phyloP scores from a whole-genome alignment of 2,797 vertebrate species.

The Poecile montanus region DNA sequence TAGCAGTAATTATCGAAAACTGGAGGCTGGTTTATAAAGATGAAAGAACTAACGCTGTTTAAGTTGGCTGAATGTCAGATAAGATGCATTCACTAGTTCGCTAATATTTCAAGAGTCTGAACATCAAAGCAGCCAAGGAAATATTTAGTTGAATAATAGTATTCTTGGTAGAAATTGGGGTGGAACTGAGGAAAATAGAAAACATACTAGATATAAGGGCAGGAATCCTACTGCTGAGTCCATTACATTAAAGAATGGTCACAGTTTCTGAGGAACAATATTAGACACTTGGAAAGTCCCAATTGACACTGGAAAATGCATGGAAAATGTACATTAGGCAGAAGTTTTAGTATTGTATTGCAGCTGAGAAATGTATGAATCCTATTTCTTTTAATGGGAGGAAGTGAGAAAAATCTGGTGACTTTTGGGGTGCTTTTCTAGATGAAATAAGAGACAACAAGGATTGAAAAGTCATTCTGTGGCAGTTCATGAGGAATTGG shows the following conservation, averaged over 20 bases:
- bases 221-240: neutral
- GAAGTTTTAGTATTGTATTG: neutral
- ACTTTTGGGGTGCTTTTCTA: neutral
- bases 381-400: neutral
- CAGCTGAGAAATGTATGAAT: neutral
- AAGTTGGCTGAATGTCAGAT: conserved; percentile 7
- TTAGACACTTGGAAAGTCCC: neutral
- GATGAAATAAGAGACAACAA: neutral
- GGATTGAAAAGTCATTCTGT: neutral
- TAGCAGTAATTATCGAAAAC: neutral
- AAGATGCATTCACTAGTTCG: neutral
- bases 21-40: conserved; percentile 25
- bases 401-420: neutral
- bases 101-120: conserved; percentile 24
- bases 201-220: neutral
- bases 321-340: neutral
- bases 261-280: neutral
- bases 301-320: neutral
- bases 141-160: conserved; percentile 21
- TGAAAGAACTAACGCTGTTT: conserved; percentile 21
- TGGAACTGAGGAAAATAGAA: neutral
- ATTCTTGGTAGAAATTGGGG: neutral
- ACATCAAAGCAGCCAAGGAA: conserved; percentile 25
- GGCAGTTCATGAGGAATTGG: neutral
- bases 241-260: neutral